Conservation (phyloP, 2,113 vertebrate species). For the Malurus alboscapulatus region DNA sequence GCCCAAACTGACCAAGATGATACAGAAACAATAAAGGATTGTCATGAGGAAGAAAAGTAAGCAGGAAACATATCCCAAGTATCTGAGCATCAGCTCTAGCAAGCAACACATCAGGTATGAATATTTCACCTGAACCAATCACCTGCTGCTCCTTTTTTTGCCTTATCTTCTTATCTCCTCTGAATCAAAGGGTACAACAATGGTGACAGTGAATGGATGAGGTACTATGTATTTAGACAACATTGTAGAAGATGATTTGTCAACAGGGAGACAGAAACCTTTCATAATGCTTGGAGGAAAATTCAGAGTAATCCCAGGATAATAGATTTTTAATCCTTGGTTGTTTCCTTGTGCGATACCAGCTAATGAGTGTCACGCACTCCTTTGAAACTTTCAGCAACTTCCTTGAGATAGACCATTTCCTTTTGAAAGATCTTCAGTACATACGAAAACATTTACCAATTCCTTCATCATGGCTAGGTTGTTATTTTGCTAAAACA, state of each 20-base stretch:
- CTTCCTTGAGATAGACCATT: background rate
- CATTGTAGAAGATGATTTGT: background rate
- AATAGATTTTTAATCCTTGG: slow-evolving; percentile 34
- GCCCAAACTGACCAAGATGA: background rate
- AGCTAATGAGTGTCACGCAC: background rate
- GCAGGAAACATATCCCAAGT: background rate
- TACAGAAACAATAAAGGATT: background rate
- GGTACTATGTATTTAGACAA: background rate
- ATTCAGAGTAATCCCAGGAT: slow-evolving; percentile 13
- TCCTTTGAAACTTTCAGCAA: background rate
- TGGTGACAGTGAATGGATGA: background rate
- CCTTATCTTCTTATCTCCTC: background rate
- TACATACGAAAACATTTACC: background rate
- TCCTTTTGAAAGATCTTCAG: background rate
- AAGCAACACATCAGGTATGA: background rate
- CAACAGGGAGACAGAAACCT: background rate
- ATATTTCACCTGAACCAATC: background rate
- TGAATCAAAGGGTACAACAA: background rate
- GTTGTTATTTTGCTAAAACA: background rate
- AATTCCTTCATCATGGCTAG: background rate
- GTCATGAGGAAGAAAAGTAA: background rate
- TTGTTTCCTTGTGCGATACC: slow-evolving; percentile 36
- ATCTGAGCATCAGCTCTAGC: background rate
- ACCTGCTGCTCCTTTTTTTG: background rate
- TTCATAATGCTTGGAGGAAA: slow-evolving; percentile 10